phyloP scores from a whole-genome alignment of 2,113 vertebrate species.

The Poecile atricapillus region DNA sequence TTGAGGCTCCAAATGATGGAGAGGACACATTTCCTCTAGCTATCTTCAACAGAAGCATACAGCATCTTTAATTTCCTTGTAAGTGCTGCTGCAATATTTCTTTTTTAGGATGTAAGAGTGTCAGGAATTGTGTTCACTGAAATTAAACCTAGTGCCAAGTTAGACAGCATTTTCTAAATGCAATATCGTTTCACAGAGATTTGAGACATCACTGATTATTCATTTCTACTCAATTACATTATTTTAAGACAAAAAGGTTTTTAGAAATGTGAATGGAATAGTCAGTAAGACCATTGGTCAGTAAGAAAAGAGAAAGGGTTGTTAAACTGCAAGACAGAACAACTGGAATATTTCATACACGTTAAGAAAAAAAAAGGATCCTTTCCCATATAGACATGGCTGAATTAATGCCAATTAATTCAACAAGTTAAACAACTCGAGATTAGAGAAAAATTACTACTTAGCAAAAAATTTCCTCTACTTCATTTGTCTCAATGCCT shows the following conservation, averaged over 20 bases:
- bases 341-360: not conserved
- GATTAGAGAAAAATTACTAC: not conserved
- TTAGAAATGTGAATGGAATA: not conserved
- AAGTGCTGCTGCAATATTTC: not conserved
- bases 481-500: not conserved
- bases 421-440: not conserved
- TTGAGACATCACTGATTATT: not conserved
- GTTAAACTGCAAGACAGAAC: not conserved
- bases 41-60: not conserved
- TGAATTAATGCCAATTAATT: not conserved
- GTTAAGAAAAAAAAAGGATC: not conserved
- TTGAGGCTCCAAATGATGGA: not conserved
- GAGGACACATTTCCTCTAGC: not conserved
- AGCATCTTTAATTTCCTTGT: not conserved
- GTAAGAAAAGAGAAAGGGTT: not conserved
- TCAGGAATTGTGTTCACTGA: not conserved
- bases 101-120: not conserved
- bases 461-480: not conserved
- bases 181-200: not conserved
- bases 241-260: not conserved
- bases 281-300: not conserved
- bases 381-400: not conserved
- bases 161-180: not conserved
- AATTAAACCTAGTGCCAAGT: not conserved
- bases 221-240: not conserved